Percentiles rank a stretch among this genome's conserved stretches.
Conservation (phyloP, 2,888 invertebrate species). For the Apamea monoglypha region DNA sequence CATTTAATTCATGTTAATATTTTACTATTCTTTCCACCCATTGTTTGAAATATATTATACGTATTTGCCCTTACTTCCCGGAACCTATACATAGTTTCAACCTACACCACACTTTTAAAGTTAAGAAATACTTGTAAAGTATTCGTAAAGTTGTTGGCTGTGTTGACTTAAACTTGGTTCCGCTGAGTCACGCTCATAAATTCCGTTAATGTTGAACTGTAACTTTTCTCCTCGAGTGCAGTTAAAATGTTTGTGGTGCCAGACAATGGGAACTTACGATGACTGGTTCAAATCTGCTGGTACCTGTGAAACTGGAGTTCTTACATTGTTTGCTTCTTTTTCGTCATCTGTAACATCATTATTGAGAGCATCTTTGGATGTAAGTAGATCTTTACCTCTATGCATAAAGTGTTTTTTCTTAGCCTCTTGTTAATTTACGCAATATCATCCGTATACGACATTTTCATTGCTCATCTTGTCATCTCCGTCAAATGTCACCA, state of each 20-base stretch:
- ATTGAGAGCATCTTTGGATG: background rate
- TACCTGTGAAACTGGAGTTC: constrained; percentile 12
- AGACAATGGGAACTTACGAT: constrained; percentile 45
- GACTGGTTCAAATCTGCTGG: constrained; percentile 36
- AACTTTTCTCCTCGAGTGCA: constrained; percentile 58
- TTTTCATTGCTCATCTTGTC: background rate
- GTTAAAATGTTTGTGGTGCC: constrained; percentile 50
- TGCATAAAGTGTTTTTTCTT: background rate
- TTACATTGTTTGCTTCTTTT: constrained; percentile 5
- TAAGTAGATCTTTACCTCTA: background rate
- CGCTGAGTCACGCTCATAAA: constrained; percentile 59
- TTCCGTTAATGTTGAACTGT: constrained; percentile 52
- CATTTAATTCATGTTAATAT: background rate
- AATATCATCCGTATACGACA: background rate
- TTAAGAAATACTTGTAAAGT: constrained; percentile 49
- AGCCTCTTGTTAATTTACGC: background rate
- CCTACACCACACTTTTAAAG: constrained; percentile 17
- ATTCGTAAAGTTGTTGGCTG: constrained; percentile 37
- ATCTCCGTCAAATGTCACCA: background rate
- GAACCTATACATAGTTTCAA: constrained; percentile 12
- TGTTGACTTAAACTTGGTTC: constrained; percentile 46
- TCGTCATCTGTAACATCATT: constrained; percentile 6
- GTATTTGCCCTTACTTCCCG: background rate
- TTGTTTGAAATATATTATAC: background rate
- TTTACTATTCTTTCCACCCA: background rate